Conservation (phyloP, 2,888 invertebrate genomes). For the Esperia sulphurella region DNA sequence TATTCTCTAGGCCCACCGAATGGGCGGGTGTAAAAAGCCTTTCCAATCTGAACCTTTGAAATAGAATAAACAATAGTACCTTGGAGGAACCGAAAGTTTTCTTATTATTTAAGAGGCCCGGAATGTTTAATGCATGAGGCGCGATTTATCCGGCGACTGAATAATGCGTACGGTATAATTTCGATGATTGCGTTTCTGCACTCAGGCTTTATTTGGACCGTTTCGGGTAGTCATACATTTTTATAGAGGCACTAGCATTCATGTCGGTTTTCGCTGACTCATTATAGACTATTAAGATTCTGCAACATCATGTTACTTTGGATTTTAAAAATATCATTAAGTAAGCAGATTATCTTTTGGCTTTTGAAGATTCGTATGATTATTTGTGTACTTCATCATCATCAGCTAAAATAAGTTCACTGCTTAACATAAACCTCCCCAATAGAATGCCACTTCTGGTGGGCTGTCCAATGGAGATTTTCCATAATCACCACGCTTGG, state of each 20-base stretch:
- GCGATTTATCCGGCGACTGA: conserved; percentile 58
- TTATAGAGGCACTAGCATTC: conserved; percentile 7
- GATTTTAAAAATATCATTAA: no score
- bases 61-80: conserved; percentile 67
- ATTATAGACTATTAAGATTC: no score
- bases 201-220: conserved; percentile 29
- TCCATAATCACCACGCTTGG: no score
- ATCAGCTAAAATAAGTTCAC: no score
- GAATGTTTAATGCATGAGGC: conserved; percentile 71
- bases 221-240: conserved; percentile 15
- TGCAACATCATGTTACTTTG: no score
- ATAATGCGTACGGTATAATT: conserved; percentile 54
- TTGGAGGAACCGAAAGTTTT: conserved; percentile 52
- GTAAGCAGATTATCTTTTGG: no score
- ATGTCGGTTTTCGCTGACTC: not conserved
- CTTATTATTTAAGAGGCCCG: conserved; percentile 71
- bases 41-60: conserved; percentile 71
- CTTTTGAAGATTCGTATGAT: no score
- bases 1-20: conserved; percentile 58
- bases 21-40: conserved; percentile 66
- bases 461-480: no score
- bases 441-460: no score
- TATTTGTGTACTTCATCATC: not conserved
- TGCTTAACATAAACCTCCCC: no score
- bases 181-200: conserved; percentile 51